phyloP scores from a whole-genome alignment of 2,888 invertebrate genomes.

The Zygogramma bicolorata region DNA sequence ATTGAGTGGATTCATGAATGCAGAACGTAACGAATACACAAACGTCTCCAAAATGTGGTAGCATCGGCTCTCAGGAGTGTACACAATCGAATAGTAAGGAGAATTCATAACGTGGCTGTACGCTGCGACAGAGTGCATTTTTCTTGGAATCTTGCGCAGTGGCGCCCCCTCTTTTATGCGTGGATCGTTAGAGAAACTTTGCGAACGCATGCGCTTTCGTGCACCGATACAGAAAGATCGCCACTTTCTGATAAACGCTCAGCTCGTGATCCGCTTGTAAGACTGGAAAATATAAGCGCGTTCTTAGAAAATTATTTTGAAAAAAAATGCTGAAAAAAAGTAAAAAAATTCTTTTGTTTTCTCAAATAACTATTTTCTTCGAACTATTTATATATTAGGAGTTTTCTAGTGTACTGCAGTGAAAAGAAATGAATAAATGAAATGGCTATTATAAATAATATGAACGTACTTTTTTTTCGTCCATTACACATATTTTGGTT shows the following conservation, averaged over 20 bases:
- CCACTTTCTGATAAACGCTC: constrained; percentile 11
- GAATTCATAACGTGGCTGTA: constrained; percentile 63
- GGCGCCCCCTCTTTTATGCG: constrained; percentile 63
- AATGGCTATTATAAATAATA: too few species aligned
- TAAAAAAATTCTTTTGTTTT: constrained; percentile 23
- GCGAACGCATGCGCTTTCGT: constrained; percentile 60
- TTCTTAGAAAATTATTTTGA: constrained; percentile 49
- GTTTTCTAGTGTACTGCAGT: too few species aligned
- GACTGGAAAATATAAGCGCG: constrained; percentile 15
- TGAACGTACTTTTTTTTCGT: too few species aligned
- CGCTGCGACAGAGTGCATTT: constrained; percentile 67
- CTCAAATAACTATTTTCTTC: too few species aligned
- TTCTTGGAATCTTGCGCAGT: constrained; percentile 67
- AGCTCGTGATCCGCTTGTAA: constrained; percentile 20
- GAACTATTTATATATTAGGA: too few species aligned
- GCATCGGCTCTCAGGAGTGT: not conserved
- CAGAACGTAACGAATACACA: too few species aligned
- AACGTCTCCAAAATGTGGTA: not conserved
- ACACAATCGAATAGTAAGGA: constrained; percentile 26
- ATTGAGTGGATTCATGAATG: too few species aligned
- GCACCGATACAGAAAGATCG: constrained; percentile 34
- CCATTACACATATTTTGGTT: too few species aligned
- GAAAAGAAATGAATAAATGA: too few species aligned
- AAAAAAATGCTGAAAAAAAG: constrained; percentile 46
- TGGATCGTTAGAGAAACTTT: constrained; percentile 66